Conservation (phyloP, 2,113 vertebrate species). For the Silurus meridionalis region DNA sequence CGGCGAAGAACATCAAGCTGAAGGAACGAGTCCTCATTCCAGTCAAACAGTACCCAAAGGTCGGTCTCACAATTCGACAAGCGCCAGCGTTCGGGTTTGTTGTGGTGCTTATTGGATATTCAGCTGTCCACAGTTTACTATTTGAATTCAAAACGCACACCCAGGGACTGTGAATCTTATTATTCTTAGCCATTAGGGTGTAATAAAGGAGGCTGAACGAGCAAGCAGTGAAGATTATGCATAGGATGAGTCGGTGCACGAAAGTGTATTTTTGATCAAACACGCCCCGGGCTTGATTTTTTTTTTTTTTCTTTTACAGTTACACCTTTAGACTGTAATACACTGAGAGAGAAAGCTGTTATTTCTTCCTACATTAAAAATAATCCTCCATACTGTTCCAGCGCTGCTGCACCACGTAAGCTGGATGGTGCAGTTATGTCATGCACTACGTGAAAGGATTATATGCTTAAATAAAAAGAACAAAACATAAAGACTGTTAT, state of each 20-base stretch:
- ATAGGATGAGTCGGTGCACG: not conserved
- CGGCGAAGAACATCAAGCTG: conserved; percentile 95
- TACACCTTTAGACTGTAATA: not conserved
- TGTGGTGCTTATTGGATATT: not conserved
- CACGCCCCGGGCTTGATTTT: not conserved
- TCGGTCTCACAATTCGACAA: conserved; percentile 50
- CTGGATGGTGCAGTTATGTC: not conserved
- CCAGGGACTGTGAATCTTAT: not conserved
- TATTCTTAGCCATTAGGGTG: not conserved
- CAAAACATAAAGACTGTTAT: no score
- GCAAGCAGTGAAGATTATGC: not conserved
- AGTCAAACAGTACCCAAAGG: conserved; percentile 97
- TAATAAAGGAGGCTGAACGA: not conserved
- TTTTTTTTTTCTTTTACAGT: not conserved
- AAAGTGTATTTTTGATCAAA: not conserved
- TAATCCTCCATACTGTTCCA: no score
- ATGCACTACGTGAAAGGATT: not conserved
- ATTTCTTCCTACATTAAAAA: not conserved
- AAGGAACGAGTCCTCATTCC: conserved; percentile 97
- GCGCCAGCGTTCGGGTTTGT: no score
- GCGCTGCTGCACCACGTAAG: not conserved
- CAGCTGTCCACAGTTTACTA: not conserved
- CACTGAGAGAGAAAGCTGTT: not conserved
- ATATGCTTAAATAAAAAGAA: not conserved
- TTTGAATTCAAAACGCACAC: not conserved